phyloP scores from a whole-genome alignment of 2,113 vertebrate species.

The Vulpes lagopus region DNA sequence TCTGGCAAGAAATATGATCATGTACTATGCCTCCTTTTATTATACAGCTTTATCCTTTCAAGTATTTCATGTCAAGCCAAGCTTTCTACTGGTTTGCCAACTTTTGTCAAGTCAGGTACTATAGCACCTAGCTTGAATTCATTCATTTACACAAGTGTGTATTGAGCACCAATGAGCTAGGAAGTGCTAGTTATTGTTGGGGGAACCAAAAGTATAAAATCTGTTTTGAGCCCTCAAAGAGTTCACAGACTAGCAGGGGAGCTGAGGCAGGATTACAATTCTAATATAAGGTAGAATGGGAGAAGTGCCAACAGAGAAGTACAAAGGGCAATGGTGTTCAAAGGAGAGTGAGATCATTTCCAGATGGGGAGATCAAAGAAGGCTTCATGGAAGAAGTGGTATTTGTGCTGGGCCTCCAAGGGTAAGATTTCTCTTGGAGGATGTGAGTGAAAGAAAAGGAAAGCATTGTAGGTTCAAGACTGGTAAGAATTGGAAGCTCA shows the following conservation, averaged over 20 bases:
- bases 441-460: constrained; percentile 66
- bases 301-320: constrained; percentile 77
- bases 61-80: constrained; percentile 37
- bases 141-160: constrained; percentile 40
- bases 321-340: constrained; percentile 82
- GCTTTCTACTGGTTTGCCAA: constrained; percentile 49
- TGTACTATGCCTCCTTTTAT: constrained; percentile 50
- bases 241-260: constrained; percentile 81
- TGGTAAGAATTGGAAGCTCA: constrained; percentile 17
- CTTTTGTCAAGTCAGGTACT: constrained; percentile 45
- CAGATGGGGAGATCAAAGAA: constrained; percentile 84
- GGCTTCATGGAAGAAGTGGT: constrained; percentile 84
- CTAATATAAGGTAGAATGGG: constrained; percentile 80
- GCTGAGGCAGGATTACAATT: constrained; percentile 79
- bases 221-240: constrained; percentile 71
- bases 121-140: background rate
- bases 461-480: constrained; percentile 48
- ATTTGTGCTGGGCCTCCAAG: constrained; percentile 73
- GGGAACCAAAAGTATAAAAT: constrained; percentile 60
- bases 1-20: constrained; percentile 40
- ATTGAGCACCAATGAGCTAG: background rate
- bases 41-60: constrained; percentile 39
- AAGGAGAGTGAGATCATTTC: constrained; percentile 80
- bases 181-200: constrained; percentile 11
- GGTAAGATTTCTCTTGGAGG: constrained; percentile 75